These are phyloP conservation scores for Chinchilla lanigera DNA, from an alignment of 2,113 vertebrate genomes.

Conservation along the genomic window DNA sequence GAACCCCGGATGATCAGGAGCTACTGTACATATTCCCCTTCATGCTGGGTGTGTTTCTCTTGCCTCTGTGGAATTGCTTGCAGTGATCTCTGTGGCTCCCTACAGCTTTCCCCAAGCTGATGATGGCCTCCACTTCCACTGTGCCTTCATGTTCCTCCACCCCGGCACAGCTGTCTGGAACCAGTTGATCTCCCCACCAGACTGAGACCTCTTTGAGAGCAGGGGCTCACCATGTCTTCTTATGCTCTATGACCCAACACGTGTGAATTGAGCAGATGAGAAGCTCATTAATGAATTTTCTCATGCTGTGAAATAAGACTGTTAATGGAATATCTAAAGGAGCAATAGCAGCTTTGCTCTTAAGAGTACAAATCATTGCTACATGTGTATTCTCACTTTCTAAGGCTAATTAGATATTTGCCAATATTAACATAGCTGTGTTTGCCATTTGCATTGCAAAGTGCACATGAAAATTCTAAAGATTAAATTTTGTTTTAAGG, in stretches of 20 bases:
- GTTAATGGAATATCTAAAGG: conserved; percentile 4
- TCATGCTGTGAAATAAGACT: neutral
- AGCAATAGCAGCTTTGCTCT: neutral
- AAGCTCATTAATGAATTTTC: neutral
- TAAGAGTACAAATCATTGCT: conserved; percentile 27
- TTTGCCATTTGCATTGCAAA: conserved; percentile 46
- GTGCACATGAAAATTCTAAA: conserved; percentile 37
- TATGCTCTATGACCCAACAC: neutral
- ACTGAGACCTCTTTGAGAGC: neutral
- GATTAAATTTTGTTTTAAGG: conserved; percentile 31
- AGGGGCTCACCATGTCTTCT: neutral
- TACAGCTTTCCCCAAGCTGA: neutral
- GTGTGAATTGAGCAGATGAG: neutral
- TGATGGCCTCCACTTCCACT: too few relatives aligned
- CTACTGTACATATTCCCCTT: rapidly evolving
- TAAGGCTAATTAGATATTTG: conserved; percentile 57
- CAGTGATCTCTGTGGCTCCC: neutral
- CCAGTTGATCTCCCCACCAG: neutral
- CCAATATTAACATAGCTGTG: conserved; percentile 54
- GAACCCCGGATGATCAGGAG: too few relatives aligned
- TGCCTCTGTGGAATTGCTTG: neutral
- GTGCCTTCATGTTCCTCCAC: neutral
- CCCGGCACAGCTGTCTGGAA: neutral
- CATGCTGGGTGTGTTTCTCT: too few relatives aligned
- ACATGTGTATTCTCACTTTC: neutral